Conservation (phyloP, 2,113 vertebrate genomes). For the Neolamprologus sp. region DNA sequence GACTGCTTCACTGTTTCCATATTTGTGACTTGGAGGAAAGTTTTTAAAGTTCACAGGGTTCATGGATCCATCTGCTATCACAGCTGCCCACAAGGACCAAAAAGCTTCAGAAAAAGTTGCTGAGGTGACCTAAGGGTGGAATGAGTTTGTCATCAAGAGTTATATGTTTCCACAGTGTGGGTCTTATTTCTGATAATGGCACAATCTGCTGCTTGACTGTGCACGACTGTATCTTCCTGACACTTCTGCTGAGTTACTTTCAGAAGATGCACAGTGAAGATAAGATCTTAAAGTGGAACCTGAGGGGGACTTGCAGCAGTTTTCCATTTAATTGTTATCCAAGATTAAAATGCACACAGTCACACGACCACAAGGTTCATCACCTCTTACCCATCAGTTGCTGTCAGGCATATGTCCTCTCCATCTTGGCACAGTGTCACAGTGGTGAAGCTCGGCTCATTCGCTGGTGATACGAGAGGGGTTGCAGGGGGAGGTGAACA, state of each 20-base stretch:
- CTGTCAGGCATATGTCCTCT: constrained; percentile 35
- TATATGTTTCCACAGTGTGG: neutral
- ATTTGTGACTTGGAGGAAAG: neutral
- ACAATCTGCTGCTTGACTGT: neutral
- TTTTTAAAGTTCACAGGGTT: neutral
- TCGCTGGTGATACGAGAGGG: constrained; percentile 9
- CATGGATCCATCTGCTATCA: neutral
- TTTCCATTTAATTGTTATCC: neutral
- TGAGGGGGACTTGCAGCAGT: neutral
- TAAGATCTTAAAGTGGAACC: neutral
- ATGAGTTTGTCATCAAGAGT: neutral
- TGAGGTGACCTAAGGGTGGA: neutral
- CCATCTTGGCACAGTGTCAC: constrained; percentile 50
- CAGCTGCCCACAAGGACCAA: neutral
- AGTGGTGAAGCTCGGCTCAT: constrained; percentile 29
- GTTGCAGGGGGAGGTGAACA: constrained; percentile 21
- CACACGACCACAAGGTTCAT: neutral
- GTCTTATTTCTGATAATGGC: neutral
- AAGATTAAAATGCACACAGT: neutral
- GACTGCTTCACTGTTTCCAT: neutral
- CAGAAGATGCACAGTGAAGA: neutral
- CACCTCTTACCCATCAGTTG: constrained; percentile 55
- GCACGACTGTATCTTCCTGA: neutral
- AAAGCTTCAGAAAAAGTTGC: neutral
- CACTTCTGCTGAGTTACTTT: neutral